Conservation (phyloP, 2,797 vertebrate genomes). For the Odontamblyopus lacepedii region DNA sequence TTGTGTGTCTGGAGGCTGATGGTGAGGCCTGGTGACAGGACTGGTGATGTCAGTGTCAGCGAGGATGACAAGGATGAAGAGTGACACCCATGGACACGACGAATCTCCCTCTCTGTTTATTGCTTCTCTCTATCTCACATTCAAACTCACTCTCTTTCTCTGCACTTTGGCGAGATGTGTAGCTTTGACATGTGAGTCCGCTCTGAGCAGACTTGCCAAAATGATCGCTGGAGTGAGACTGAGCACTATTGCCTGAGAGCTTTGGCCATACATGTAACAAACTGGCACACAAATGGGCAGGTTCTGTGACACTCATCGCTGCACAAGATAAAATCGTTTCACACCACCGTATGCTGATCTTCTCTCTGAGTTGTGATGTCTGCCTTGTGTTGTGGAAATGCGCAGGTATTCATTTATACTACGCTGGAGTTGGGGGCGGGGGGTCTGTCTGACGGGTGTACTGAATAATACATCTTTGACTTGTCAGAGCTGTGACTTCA, state of each 20-base stretch:
- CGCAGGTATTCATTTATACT: constrained; percentile 27
- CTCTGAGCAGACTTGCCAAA: constrained; percentile 71
- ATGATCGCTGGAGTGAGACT: constrained; percentile 71
- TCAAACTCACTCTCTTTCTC: constrained; percentile 22
- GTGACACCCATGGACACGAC: constrained; percentile 62
- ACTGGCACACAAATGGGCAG: constrained; percentile 47
- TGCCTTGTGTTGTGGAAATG: constrained; percentile 46
- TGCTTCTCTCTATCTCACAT: constrained; percentile 15
- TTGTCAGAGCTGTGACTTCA: constrained; percentile 65
- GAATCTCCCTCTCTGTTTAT: constrained; percentile 21
- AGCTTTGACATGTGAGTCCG: constrained; percentile 73
- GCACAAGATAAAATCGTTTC: constrained; percentile 27
- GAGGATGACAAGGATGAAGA: constrained; percentile 54
- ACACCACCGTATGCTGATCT: constrained; percentile 29
- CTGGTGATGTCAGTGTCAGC: constrained; percentile 68
- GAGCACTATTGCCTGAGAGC: constrained; percentile 54
- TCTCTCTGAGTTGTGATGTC: constrained; percentile 55
- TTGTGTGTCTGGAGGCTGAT: constrained; percentile 52
- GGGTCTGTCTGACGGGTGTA: constrained; percentile 60
- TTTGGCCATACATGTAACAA: constrained; percentile 46
- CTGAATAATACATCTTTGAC: constrained; percentile 85
- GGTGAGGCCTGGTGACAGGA: constrained; percentile 69
- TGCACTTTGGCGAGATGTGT: constrained; percentile 53
- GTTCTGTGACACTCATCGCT: constrained; percentile 19
- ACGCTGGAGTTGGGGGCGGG: constrained; percentile 29